Conservation (phyloP, 2,113 vertebrate species). For the Gymnogyps californianus region DNA sequence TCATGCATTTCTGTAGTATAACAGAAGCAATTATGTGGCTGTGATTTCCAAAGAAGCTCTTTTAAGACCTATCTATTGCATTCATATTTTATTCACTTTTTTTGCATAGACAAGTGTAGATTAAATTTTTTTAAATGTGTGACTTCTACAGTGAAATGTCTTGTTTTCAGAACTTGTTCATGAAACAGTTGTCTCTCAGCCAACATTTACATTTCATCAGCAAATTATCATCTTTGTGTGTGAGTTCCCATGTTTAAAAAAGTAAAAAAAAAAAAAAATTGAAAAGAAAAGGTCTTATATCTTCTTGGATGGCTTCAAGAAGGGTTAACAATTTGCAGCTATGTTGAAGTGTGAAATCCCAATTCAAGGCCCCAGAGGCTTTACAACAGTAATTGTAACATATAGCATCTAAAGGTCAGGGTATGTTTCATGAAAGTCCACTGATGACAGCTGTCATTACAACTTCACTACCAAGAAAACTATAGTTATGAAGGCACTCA, state of each 20-base stretch:
- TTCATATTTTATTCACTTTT: not conserved
- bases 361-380: conserved; percentile 9
- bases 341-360: conserved; percentile 9
- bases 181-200: not conserved
- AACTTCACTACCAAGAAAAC: conserved; percentile 55
- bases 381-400: conserved; percentile 39
- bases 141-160: not conserved
- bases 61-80: not conserved
- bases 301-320: not conserved
- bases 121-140: not conserved
- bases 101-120: not conserved
- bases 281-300: not conserved
- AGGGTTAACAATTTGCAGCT: conserved; percentile 45
- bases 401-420: conserved; percentile 57
- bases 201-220: not conserved
- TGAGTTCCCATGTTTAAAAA: not conserved
- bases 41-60: not conserved
- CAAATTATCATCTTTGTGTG: not conserved
- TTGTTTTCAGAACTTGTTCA: not conserved
- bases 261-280: too few species aligned
- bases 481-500: conserved; percentile 39
- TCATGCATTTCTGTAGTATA: not conserved
- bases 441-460: conserved; percentile 68
- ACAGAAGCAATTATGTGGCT: not conserved
- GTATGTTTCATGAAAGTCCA: conserved; percentile 49